These are phyloP conservation scores for Coracopsis vasa DNA, from an alignment of 2,113 vertebrate genomes.

Conservation along the genomic window DNA sequence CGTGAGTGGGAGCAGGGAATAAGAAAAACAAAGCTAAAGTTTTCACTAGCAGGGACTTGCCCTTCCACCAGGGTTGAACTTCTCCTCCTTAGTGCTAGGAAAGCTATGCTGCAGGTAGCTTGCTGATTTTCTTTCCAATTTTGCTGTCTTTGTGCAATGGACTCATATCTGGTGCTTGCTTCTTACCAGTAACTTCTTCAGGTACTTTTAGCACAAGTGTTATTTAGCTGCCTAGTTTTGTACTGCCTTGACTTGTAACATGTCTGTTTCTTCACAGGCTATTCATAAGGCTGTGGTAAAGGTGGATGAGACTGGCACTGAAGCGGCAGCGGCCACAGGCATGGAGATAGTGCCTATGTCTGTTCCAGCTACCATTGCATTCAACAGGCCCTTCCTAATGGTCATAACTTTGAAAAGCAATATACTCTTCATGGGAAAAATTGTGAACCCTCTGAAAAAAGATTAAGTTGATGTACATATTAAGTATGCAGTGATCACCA, in stretches of 20 bases:
- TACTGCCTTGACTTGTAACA: neutral
- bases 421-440: slow-evolving; percentile 85
- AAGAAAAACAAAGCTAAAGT: neutral
- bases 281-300: slow-evolving; percentile 86
- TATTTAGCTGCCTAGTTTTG: neutral
- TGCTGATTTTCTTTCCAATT: neutral
- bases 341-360: slow-evolving; percentile 85
- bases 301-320: slow-evolving; percentile 87
- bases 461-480: neutral
- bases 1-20: neutral
- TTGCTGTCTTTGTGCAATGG: neutral
- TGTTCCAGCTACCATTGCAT: neutral
- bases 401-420: slow-evolving; percentile 43
- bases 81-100: neutral
- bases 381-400: slow-evolving; percentile 78
- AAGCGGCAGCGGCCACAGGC: slow-evolving; percentile 78
- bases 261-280: slow-evolving; percentile 71
- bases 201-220: neutral
- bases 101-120: neutral
- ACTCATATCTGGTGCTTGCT: neutral
- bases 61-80: neutral
- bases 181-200: neutral
- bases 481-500: neutral
- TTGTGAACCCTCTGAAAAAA: slow-evolving; percentile 74
- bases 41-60: neutral